phyloP scores from a whole-genome alignment of 2,888 invertebrate genomes.

The Synanthedon tipuliformis region DNA sequence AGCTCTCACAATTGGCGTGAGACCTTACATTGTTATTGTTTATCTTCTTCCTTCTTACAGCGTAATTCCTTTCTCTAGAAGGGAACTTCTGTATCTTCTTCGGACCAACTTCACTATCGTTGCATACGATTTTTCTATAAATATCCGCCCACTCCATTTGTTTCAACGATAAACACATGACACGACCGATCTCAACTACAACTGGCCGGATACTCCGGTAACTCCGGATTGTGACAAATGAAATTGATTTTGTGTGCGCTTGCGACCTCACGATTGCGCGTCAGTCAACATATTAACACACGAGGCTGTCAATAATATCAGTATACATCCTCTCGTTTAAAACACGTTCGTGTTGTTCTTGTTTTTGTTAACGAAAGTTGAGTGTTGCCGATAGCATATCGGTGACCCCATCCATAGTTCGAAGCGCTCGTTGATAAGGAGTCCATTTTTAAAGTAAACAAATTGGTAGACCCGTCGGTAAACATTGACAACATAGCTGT shows the following conservation, averaged over 20 bases:
- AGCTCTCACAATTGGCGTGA: constrained; percentile 50
- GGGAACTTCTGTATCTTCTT: constrained; percentile 75
- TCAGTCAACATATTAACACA: constrained; percentile 4
- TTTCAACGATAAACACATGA: constrained; percentile 56
- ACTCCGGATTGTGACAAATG: constrained; percentile 3
- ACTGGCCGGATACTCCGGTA: background rate
- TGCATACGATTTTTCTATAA: constrained; percentile 37
- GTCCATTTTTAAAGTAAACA: background rate
- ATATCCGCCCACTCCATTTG: constrained; percentile 54
- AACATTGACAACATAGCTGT: background rate
- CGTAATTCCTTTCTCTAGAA: constrained; percentile 76
- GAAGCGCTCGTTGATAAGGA: background rate
- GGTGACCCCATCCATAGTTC: constrained; percentile 19
- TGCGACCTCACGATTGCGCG: constrained; percentile 19
- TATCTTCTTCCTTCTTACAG: constrained; percentile 71
- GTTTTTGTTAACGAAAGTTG: constrained; percentile 17
- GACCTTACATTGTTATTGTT: constrained; percentile 45
- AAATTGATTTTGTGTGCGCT: constrained; percentile 20
- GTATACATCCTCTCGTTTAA: constrained; percentile 14
- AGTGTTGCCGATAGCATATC: constrained; percentile 28
- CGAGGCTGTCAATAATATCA: constrained; percentile 35
- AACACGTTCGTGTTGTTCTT: constrained; percentile 21
- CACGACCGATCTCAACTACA: constrained; percentile 1
- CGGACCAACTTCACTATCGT: constrained; percentile 29
- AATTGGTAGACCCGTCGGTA: background rate